Evolutionary conservation across 2,888 invertebrate species (phyloP), one percentile per base, ranked within the genome.

Genomic region (Belgica antarctica): DNA sequence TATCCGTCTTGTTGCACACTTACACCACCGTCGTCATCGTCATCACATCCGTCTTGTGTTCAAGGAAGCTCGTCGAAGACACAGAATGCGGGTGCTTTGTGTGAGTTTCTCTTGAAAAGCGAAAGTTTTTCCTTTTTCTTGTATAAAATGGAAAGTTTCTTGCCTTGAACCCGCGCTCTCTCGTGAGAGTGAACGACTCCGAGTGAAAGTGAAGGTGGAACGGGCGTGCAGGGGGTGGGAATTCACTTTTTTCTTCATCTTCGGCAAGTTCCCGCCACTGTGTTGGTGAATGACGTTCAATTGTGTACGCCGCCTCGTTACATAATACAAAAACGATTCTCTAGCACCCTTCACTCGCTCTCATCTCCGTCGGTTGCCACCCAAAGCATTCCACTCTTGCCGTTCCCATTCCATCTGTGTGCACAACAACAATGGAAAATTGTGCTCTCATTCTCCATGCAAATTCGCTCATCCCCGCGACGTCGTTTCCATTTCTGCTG

Each of bases 101-200:
- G 4, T 28, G 52, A 34, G 68, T 34, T 28, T 15, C 15, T 25
- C 59, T 12, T 57, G 57, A 68, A 66, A 68, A 68, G 52, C 57
- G 52, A 68, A 68, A 68, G 68, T 68, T 63, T 46, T 63, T 22
- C 25, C n/a, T 41, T 25, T 19, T n/a, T n/a, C 59, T 25, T 27
- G n/a, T 47, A 19, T 25, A 65, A 65, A 65, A 62, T 17, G 27
- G 65, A 65, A 65, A 65, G 65, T 65, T 65, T 62, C 63, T 36
- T n/a, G 65, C 65, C 65, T 66, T 66, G 65, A 66, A 66, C 65
- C 36, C 65, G 17, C 52, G 2, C 59, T 4, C 24, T 28, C 25
- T 46, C 65, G 19, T 15, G 68, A 52, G 68, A 68, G 57, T 19
- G 59, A 59, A 24, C 3, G 24, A 12, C 46, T n/a, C 25, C 2